Evolutionary conservation across 2,113 vertebrate genomes (phyloP).

Genomic region (Cryptotis parvus): DNA sequence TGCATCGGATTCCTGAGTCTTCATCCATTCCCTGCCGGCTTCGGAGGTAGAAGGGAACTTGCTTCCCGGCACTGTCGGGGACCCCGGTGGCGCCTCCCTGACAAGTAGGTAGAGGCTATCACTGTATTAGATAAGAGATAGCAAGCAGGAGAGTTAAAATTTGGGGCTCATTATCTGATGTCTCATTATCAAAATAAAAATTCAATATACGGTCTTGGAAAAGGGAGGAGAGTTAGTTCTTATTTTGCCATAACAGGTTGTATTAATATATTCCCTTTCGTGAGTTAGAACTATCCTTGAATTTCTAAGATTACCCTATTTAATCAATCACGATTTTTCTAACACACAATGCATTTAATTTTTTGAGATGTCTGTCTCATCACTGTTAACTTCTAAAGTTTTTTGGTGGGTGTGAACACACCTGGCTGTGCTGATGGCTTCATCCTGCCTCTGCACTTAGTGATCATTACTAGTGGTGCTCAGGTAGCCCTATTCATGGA

Average conservation of each 20-base stretch:
- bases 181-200: background rate
- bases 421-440: no score
- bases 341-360: background rate
- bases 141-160: background rate
- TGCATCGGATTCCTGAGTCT: no score
- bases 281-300: background rate
- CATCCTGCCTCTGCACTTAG: no score
- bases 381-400: background rate
- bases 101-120: rapidly evolving
- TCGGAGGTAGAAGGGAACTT: no score
- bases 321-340: conserved; percentile 6
- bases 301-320: background rate
- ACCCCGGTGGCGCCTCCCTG: no score
- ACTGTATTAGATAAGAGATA: background rate
- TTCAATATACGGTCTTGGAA: background rate
- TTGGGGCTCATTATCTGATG: background rate
- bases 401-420: no score
- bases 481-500: no score
- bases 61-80: no score
- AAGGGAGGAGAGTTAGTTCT: background rate
- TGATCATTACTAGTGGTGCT: no score
- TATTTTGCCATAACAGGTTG: background rate
- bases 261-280: background rate
- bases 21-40: no score
- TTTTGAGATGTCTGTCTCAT: background rate